Percentiles rank a stretch among this genome's conserved stretches.
Conservation (phyloP, 2,888 invertebrate species). For the Ennomos fuscantarius region DNA sequence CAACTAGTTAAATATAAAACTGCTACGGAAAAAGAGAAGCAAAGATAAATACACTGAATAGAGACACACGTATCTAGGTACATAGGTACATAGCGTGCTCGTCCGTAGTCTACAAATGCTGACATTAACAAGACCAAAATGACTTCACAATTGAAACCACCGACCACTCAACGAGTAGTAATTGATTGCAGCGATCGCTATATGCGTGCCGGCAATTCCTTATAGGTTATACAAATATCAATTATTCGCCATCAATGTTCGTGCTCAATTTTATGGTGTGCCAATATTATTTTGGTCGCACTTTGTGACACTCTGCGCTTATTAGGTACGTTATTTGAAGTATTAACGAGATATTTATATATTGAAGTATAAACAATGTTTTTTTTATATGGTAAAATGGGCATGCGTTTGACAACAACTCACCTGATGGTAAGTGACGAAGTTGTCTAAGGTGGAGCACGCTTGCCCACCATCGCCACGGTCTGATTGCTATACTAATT, state of each 20-base stretch:
- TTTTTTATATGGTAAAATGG: too few relatives aligned
- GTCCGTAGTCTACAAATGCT: constrained; percentile 16
- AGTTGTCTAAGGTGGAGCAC: too few relatives aligned
- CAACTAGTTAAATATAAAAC: too few relatives aligned
- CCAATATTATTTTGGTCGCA: constrained; percentile 1
- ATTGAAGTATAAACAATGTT: too few relatives aligned
- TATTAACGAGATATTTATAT: too few relatives aligned
- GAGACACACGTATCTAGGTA: not conserved
- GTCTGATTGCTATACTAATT: too few relatives aligned
- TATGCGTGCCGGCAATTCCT: constrained; percentile 61
- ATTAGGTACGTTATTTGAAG: too few relatives aligned
- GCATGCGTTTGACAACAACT: too few relatives aligned
- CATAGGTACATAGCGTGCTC: not conserved
- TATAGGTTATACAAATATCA: constrained; percentile 58
- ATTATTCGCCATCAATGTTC: constrained; percentile 47
- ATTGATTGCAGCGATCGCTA: constrained; percentile 73
- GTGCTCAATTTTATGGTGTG: constrained; percentile 38
- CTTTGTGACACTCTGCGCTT: too few relatives aligned
- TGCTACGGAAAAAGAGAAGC: too few relatives aligned
- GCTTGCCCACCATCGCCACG: too few relatives aligned
- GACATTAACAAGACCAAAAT: constrained; percentile 55
- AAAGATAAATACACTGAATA: not conserved
- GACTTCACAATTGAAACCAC: constrained; percentile 73
- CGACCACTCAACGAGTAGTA: constrained; percentile 76
- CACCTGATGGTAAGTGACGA: too few relatives aligned